Conservation (phyloP, 2,888 invertebrate species). For the Drosophila ustulata region DNA sequence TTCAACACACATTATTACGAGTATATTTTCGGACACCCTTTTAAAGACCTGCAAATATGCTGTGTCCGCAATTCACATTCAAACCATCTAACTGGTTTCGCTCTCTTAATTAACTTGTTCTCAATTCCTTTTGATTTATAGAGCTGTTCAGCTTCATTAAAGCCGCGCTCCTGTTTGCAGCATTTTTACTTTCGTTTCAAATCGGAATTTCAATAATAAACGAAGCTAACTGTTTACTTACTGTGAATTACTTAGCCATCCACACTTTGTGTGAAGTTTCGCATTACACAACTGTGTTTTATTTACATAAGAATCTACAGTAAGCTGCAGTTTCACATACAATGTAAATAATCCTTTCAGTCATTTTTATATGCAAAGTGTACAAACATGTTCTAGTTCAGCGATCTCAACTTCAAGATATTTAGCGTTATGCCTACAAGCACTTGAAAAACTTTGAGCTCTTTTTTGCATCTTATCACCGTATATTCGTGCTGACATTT, state of each 20-base stretch:
- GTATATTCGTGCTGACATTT: no score
- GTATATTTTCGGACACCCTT: conserved; percentile 10
- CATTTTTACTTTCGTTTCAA: not conserved
- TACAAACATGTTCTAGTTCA: not conserved
- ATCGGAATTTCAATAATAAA: not conserved
- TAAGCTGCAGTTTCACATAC: not conserved
- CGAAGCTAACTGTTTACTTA: not conserved
- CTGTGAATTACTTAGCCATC: not conserved
- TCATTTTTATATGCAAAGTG: not conserved
- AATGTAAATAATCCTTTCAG: not conserved
- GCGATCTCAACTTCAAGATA: not conserved
- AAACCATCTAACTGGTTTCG: conserved; percentile 18
- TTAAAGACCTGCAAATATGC: conserved; percentile 12
- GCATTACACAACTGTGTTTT: conserved; percentile 9
- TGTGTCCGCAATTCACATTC: not conserved
- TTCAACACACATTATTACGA: not conserved
- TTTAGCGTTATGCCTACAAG: not conserved
- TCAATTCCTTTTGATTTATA: not conserved
- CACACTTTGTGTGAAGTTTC: not conserved
- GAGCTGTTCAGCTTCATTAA: not conserved
- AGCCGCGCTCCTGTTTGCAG: not conserved
- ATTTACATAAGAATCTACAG: not conserved
- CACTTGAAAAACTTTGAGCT: no score
- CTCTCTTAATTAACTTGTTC: conserved; percentile 3
- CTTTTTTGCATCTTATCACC: no score